A percentile compares a stretch with the other conserved stretches of the same genome.
phyloP scores from a whole-genome alignment of 2,113 vertebrate genomes.

The Uria aalge region DNA sequence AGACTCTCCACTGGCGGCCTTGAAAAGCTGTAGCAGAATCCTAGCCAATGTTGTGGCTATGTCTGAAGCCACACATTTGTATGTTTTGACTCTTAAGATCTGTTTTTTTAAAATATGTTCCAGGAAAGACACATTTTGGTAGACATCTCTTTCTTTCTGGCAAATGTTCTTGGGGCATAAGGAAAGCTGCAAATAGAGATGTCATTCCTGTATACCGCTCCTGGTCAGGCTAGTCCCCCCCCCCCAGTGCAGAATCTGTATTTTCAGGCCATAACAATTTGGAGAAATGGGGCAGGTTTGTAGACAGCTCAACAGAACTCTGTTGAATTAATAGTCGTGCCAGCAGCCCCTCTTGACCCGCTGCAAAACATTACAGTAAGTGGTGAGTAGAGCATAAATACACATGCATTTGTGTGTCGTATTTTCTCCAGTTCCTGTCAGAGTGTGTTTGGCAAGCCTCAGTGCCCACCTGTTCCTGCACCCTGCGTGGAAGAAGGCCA shows the following conservation, averaged over 20 bases:
- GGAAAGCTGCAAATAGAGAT: neutral
- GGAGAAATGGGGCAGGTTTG: neutral
- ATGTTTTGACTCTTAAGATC: constrained; percentile 23
- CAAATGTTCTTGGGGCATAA: neutral
- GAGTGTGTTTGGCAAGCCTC: neutral
- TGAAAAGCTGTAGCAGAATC: neutral
- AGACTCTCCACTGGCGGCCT: neutral
- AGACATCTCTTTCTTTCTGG: neutral
- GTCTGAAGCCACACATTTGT: neutral
- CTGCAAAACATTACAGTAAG: neutral
- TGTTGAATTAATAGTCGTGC: neutral
- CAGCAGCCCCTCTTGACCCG: neutral
- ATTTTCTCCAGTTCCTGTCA: constrained; percentile 8
- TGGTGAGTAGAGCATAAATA: neutral
- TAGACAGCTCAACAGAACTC: neutral
- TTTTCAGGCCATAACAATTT: neutral
- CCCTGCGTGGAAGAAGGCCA: neutral
- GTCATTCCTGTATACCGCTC: neutral
- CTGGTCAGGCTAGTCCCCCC: neutral
- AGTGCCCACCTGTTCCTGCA: neutral
- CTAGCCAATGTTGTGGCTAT: neutral
- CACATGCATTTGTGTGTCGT: neutral
- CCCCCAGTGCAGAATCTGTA: neutral
- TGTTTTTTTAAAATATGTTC: neutral
- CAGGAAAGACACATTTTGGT: neutral